These are phyloP conservation scores for Xestia c-nigrum DNA, from an alignment of 2,888 invertebrate species.

Conservation along the genomic window DNA sequence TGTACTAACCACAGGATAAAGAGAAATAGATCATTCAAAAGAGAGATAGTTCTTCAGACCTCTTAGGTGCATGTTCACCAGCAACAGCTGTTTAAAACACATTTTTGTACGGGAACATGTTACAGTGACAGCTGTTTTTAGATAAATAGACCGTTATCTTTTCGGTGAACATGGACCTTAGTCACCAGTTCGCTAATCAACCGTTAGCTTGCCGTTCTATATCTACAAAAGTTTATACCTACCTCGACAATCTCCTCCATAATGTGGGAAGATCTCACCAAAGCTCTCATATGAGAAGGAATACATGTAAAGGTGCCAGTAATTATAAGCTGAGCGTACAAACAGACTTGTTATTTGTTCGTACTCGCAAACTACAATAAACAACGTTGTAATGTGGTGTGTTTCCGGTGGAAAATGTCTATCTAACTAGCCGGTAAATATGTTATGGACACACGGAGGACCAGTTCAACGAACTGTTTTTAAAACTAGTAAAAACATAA, in stretches of 20 bases:
- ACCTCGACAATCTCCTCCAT: neutral
- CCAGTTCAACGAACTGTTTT: neutral
- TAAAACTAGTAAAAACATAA: neutral
- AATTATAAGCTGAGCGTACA: slow-evolving; percentile 53
- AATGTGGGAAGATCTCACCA: slow-evolving; percentile 27
- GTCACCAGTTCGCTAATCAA: no score
- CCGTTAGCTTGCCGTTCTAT: no score
- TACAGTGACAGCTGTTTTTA: no score
- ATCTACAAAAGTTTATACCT: neutral
- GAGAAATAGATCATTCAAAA: no score
- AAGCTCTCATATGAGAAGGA: slow-evolving; percentile 2
- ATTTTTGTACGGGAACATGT: no score
- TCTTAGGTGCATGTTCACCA: no score
- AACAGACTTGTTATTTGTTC: slow-evolving; percentile 58
- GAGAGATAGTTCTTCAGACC: no score
- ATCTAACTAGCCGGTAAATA: slow-evolving; percentile 73
- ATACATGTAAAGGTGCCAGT: slow-evolving; percentile 57
- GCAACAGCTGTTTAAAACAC: no score
- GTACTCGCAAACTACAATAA: slow-evolving; percentile 74
- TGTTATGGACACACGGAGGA: slow-evolving; percentile 62
- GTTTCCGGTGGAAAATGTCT: slow-evolving; percentile 78
- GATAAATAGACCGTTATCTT: no score
- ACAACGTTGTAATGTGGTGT: slow-evolving; percentile 74
- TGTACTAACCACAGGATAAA: no score
- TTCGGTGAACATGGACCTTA: no score